A percentile compares a stretch with the other conserved stretches of the same genome.
phyloP scores from a whole-genome alignment of 2,797 vertebrate genomes.

The Sarcoramphus papa region DNA sequence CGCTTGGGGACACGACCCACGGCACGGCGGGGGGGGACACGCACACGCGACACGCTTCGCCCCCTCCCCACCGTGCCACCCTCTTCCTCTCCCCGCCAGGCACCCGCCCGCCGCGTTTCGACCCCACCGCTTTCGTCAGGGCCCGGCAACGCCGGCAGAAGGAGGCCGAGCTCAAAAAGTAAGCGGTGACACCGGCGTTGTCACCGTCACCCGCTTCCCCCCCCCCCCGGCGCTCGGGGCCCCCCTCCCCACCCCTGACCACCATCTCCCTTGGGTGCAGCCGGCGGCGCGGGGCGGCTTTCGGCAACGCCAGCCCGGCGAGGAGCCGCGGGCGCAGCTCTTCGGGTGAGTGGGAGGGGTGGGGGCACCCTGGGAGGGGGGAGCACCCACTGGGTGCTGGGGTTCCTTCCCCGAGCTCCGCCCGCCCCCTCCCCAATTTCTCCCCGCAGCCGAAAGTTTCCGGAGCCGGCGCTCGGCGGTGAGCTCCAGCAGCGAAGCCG shows the following conservation, averaged over 20 bases:
- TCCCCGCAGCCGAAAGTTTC: slow-evolving; percentile 76
- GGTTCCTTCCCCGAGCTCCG: not conserved
- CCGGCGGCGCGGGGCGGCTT: slow-evolving; percentile 75
- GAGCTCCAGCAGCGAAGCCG: slow-evolving; percentile 81
- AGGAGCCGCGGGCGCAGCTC: slow-evolving; percentile 47
- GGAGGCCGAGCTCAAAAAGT: slow-evolving; percentile 84
- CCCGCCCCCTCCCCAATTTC: not conserved
- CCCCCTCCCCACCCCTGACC: not conserved
- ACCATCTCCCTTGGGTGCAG: slow-evolving; percentile 38
- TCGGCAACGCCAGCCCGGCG: slow-evolving; percentile 19
- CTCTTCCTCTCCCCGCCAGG: slow-evolving; percentile 54
- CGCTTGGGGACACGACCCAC: not conserved
- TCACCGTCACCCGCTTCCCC: too few relatives aligned
- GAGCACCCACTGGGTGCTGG: not conserved
- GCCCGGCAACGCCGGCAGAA: slow-evolving; percentile 82
- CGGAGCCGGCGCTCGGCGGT: slow-evolving; percentile 83
- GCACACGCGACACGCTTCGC: too few relatives aligned
- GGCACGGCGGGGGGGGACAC: too few relatives aligned
- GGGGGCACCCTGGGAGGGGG: not conserved
- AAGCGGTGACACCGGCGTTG: not conserved
- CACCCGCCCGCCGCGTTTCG: slow-evolving; percentile 77
- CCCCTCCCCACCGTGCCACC: too few relatives aligned
- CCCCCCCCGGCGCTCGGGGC: too few relatives aligned
- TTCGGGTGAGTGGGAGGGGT: slow-evolving; percentile 15
- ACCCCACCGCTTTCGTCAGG: slow-evolving; percentile 89